Evolutionary conservation across 1,140 invertebrate species (phyloP), one percentile per base, ranked within the genome.

Genomic region (Zaprionus inermis): DNA sequence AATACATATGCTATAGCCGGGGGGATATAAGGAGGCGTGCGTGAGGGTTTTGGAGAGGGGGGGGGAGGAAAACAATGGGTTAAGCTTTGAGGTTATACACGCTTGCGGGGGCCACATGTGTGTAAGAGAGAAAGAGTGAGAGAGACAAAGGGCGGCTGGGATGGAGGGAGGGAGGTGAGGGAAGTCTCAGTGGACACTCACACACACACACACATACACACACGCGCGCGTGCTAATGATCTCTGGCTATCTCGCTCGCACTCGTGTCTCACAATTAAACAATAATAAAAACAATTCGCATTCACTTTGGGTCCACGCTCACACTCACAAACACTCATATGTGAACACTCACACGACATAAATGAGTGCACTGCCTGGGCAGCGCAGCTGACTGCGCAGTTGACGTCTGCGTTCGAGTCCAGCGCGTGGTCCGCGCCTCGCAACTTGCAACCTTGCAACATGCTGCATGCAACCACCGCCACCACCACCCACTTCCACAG

Each of bases 1-100:
- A 61, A 72, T 79, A 71, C 79, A 82, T 83, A 79, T 83, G 79
- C 79, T 81, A 77, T 80, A 52, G 78, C 63, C 72, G 68, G 44
- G 64, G 58, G 66, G 51, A 58, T 41, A 58, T 28, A 34, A 28
- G 57, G 52, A 52, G 57, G 34, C 20, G 41, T 54, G 55, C 28
- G 60, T 60, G 59, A 41, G 6, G 6, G n/a, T n/a, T n/a, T n/a
- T n/a, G n/a, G 10, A 11, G 28, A 5, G 28, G 16, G 12, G 12
- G 3, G 11, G 16, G 55, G 56, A 56, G 16, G 32, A 20, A 63
- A 70, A 71, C 51, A 72, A 72, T 72, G 68, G 69, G 73, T 76
- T 76, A 72, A 72, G 69, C 73, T 76, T 38, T 61, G 69, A 60
- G 68, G 73, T 76, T 76, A 71, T 57, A 5, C 72, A 51, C 44